These are phyloP conservation scores for Momotus momota DNA, from an alignment of 2,797 vertebrate species.

Conservation along the genomic window DNA sequence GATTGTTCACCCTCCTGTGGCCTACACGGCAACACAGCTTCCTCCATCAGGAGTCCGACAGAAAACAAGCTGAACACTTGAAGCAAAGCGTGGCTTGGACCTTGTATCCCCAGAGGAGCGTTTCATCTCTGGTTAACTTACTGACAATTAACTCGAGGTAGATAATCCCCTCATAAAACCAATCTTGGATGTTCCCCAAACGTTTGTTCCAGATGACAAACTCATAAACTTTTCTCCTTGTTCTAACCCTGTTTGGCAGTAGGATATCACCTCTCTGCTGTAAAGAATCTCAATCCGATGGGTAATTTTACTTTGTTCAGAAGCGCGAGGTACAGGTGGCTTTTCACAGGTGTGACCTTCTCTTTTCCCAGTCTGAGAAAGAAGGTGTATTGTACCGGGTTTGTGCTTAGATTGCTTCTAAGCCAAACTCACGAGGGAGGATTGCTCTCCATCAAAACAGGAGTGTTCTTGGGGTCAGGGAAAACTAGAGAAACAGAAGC, in stretches of 20 bases:
- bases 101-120: not conserved
- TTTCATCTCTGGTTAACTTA: not conserved
- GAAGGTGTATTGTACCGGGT: not conserved
- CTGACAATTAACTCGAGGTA: not conserved
- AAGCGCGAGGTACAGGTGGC: not conserved
- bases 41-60: not conserved
- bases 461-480: not conserved
- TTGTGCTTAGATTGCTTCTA: not conserved
- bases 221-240: not conserved
- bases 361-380: not conserved
- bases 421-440: not conserved
- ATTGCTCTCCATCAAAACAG: not conserved
- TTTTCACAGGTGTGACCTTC: not conserved
- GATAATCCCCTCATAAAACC: not conserved
- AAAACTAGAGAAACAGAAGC: slow-evolving; percentile 5
- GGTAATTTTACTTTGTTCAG: not conserved
- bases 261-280: not conserved
- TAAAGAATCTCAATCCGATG: not conserved
- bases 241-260: not conserved
- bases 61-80: not conserved
- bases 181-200: not conserved
- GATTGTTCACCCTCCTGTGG: not conserved
- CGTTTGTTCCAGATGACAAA: not conserved
- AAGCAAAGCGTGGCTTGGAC: not conserved
- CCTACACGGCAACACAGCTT: not conserved